These are phyloP conservation scores for Thalassaphorura encarpata DNA, from an alignment of 1,140 invertebrate species.

Conservation along the genomic window DNA sequence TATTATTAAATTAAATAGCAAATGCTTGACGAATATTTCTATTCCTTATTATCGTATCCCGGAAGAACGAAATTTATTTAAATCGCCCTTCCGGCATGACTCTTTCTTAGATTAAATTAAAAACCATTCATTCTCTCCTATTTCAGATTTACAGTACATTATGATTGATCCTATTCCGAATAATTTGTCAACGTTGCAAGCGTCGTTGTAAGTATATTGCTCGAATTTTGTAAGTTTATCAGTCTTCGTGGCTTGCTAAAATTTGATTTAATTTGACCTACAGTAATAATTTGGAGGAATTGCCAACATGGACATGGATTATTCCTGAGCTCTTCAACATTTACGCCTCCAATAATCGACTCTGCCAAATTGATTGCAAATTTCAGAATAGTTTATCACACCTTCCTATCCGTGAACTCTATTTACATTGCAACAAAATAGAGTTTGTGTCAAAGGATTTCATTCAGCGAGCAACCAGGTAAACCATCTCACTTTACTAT, in stretches of 20 bases:
- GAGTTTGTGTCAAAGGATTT: conserved; percentile 32
- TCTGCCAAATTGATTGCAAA: conserved; percentile 40
- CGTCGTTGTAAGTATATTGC: conserved; percentile 27
- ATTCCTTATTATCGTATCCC: no score
- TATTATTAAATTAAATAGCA: no score
- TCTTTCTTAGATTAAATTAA: not conserved
- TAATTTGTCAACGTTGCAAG: conserved; percentile 27
- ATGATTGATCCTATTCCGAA: conserved; percentile 32
- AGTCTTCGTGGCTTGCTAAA: not conserved
- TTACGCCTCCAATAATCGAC: conserved; percentile 61
- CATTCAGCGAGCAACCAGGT: conserved; percentile 31
- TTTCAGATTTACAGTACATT: conserved; percentile 30
- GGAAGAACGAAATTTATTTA: no score
- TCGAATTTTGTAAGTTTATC: not conserved
- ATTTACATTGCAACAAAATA: conserved; percentile 32
- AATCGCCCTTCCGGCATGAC: no score
- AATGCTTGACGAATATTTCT: no score
- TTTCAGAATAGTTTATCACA: conserved; percentile 28
- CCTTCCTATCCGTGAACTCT: conserved; percentile 28
- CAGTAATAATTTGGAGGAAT: conserved; percentile 56
- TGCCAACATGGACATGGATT: conserved; percentile 67
- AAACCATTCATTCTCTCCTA: not conserved
- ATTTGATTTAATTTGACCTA: conserved; percentile 22
- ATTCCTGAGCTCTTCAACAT: conserved; percentile 59
- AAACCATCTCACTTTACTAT: not conserved